Base-by-base conservation (phyloP, 2,113 vertebrate species). In the Salvelinus sp. region DNA sequence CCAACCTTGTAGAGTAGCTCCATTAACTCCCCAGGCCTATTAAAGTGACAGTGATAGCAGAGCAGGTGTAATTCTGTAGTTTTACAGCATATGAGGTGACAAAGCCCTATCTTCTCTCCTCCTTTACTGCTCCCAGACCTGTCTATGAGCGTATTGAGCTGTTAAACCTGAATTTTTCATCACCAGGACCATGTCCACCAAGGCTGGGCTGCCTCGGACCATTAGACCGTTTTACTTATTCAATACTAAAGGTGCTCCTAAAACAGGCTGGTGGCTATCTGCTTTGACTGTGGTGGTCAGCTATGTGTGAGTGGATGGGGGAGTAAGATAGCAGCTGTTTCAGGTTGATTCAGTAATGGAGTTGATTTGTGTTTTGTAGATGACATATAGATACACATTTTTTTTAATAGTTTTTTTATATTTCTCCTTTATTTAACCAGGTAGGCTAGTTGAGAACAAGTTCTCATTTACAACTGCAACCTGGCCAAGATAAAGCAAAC, bases 1-100 rank as follows among this genome's bases (percentile, higher is more conserved):
- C 18, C n/a, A 6, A 16, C 58, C 58, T 62, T 22, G 6, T 12
- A 14, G 22, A 27, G 18, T 28, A 25, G 14, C 44, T 77, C 47
- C 6, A 44, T 79, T 27, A 76, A 6, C 27, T 30, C 71, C 67
- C 4, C 20, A 16, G 69, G 71, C 48, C 65, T 79, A 44, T 81
- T 80, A 80, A 76, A 77, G 72, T 77, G 71, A 70, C 58, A 72
- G 71, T 28, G 38, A 44, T 44, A 72, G 70, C 33, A 58, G 69
- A 71, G 67, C 72, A 74, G 60, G 72, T 50, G 60, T 58, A 5
- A 4, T 48, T 18, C 4, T 71, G 50, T 57, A 18, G 22, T 47
- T 12, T 75, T 65, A 70, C 48, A 69, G 47, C 38, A 44, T 44
- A 10, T 44, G 38, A 44, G 38, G 9, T 64, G 60, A 60, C 57